phyloP scores from a whole-genome alignment of 2,888 invertebrate species.

The Dryomyza anilis region DNA sequence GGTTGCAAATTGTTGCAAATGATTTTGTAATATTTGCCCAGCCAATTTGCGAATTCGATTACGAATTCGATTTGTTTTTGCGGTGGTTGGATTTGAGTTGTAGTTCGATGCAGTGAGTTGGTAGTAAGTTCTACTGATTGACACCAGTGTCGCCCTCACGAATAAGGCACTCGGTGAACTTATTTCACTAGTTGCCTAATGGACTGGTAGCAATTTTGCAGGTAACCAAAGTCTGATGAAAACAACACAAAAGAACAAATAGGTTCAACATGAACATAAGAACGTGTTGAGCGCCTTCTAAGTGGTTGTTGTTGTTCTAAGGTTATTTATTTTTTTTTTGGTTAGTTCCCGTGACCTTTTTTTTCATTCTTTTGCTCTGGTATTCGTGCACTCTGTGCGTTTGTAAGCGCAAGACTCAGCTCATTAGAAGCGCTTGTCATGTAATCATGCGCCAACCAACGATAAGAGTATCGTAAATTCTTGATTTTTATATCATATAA shows the following conservation, averaged over 20 bases:
- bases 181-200: not conserved
- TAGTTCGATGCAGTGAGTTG: not conserved
- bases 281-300: constrained; percentile 38
- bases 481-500: not conserved
- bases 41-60: constrained; percentile 26
- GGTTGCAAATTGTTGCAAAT: constrained; percentile 11
- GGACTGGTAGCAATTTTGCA: constrained; percentile 9
- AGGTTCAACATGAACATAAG: too few relatives aligned
- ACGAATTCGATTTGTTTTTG: constrained; percentile 34
- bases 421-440: constrained; percentile 4
- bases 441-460: not conserved
- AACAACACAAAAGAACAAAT: constrained; percentile 36
- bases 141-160: not conserved
- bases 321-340: too few relatives aligned
- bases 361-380: not conserved
- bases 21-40: constrained; percentile 27
- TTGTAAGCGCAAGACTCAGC: constrained; percentile 2
- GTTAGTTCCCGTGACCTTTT: constrained; percentile 16
- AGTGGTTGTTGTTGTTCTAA: not conserved
- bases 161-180: not conserved
- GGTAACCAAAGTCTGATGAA: not conserved
- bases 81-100: constrained; percentile 16
- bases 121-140: not conserved
- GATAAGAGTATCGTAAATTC: not conserved
- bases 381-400: not conserved